Base-by-base conservation (phyloP, 2,113 vertebrate genomes). In the Atherinomorus stipes region DNA sequence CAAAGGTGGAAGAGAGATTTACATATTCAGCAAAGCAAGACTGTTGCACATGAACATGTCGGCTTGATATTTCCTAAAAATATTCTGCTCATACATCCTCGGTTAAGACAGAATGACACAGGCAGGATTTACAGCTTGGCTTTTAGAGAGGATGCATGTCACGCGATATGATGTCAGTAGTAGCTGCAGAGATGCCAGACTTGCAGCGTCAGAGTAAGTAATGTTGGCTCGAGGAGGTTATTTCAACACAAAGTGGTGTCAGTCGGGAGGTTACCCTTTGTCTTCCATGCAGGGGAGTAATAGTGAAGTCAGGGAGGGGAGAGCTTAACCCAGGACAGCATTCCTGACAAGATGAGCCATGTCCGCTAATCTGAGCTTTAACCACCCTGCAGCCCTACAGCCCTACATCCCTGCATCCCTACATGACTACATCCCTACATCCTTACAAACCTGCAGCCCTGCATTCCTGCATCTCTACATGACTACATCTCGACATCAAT, bases 261-360 rank as follows among this genome's bases (percentile, higher is more conserved):
- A 69, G 23, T n/a, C n/a, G n/a, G n/a, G n/a, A n/a, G n/a, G n/a
- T n/a, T n/a, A n/a, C n/a, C n/a, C 74, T 61, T 22, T 73, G 47
- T 75, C 49, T n/a, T 44, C 12, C 57, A 52, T 13, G n/a, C 37
- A 68, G 67, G 21, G 63, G 25, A 75, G 58, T 71, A 65, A 64
- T 58, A 70, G 54, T 74, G 54, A 63, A 76, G 51, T 61, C 11
- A 26, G 52, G 45, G 63, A 44, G 57, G 38, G 31, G 50, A 65
- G 56, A 74, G 76, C 65, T 89, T 78, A 85, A 80, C 71, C 64
- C n/a, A 22, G 59, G 63, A 45, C 73, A 50, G 62, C 7, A 45
- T 80, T 84, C 58, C 76, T 83, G 78, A 86, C 22, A 25, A 71
- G 82, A 90, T 85, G 84, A 90, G 83, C 71, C 34, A 15, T 52